Evolutionary conservation across 1,140 invertebrate genomes (phyloP), one percentile per base, ranked within the genome.

Genomic region (Drosophila truncata): DNA sequence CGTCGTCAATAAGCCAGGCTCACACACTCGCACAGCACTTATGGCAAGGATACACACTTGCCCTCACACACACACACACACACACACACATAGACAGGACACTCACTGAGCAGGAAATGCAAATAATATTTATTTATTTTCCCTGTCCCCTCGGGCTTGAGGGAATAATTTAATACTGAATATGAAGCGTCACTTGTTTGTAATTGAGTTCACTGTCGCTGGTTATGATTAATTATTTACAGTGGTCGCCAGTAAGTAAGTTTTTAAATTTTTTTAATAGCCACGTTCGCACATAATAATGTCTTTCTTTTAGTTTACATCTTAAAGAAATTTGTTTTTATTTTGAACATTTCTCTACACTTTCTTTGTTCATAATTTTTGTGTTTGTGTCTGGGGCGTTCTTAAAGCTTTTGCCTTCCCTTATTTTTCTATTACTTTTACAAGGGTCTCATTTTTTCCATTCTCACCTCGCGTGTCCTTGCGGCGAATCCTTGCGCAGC

Each of bases 81-180:
- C 35, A 49, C 37, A 46, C 35, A 47, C 23, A 10, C 25, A 27
- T 14, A 69, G 49, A 72, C 54, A 72, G 69, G 35, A 70, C 66
- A 66, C 44, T 49, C 66, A 52, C 44, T 41, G 65, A 33, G 49
- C 58, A 78, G 63, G 57, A 83, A 70, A 88, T 74, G 84, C 67
- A 83, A 87, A 84, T 88, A 82, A 74, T 88, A 88, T 88, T 86
- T 87, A 80, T 82, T 71, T 87, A 83, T 88, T 87, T 88, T 88
- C 70, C 65, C 49, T 81, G 47, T 50, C 60, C 71, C 60, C 77
- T 72, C 62, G 44, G 62, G 66, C 62, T 70, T 54, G 27, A 23
- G 62, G 62, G 62, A 70, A 70, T 70, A 44, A 54, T 70, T 67
- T 70, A 70, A 70, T 54, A 33, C 63, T 54, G 46, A 52, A 70